phyloP scores from a whole-genome alignment of 2,888 invertebrate genomes.

The Pollenia amentaria region DNA sequence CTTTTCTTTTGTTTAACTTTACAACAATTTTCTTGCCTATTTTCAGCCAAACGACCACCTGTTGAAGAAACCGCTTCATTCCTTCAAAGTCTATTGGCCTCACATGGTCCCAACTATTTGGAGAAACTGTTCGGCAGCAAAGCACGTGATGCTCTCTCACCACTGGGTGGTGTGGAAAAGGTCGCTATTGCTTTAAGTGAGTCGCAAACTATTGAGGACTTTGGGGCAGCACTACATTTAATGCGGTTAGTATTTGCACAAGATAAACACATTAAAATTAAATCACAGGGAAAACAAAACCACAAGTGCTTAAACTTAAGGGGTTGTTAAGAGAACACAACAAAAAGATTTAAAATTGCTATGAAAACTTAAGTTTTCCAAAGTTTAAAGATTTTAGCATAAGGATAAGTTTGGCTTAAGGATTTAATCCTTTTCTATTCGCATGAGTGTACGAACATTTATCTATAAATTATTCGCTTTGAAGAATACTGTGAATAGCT shows the following conservation, averaged over 20 bases:
- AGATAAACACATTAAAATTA: not conserved
- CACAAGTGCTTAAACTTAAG: too few relatives aligned
- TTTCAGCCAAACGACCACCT: conserved; percentile 96
- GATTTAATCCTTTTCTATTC: too few relatives aligned
- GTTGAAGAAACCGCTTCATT: conserved; percentile 98
- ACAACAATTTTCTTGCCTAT: not conserved
- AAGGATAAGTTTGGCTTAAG: too few relatives aligned
- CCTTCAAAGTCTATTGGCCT: conserved; percentile 95
- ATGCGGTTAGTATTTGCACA: conserved; percentile 82
- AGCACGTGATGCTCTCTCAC: conserved; percentile 95
- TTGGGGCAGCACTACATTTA: conserved; percentile 85
- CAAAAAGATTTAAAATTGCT: too few relatives aligned
- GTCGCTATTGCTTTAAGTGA: conserved; percentile 97
- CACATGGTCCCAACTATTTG: conserved; percentile 98
- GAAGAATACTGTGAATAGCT: too few relatives aligned
- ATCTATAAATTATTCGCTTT: too few relatives aligned
- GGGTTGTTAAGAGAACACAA: too few relatives aligned
- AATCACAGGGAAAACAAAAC: too few relatives aligned
- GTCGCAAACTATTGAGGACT: conserved; percentile 97
- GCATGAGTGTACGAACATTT: too few relatives aligned
- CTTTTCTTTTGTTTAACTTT: not conserved
- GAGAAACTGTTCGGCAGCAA: conserved; percentile 98
- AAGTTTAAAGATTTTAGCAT: too few relatives aligned
- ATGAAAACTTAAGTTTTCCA: too few relatives aligned
- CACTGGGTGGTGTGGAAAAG: conserved; percentile 96